Conservation (phyloP, 2,113 vertebrate genomes). For the Struthidea cinerea region DNA sequence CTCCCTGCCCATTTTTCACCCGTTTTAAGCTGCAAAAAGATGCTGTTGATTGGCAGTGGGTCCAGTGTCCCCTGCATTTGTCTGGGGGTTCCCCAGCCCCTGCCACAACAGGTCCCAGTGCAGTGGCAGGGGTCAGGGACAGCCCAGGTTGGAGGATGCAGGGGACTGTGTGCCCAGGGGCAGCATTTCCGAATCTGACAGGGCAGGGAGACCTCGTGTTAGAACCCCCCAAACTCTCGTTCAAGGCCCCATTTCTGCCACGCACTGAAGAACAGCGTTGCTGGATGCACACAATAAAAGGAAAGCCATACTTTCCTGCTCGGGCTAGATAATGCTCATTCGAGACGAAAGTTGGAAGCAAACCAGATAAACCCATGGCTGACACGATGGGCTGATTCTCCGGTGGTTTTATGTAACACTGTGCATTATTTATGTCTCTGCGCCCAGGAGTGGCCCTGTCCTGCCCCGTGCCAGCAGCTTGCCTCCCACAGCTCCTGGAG, state of each 20-base stretch:
- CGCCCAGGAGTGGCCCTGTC: not conserved
- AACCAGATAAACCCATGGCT: not conserved
- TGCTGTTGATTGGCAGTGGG: not conserved
- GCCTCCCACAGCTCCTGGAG: not conserved
- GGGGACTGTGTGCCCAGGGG: not conserved
- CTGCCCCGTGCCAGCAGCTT: not conserved
- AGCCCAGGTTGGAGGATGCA: fast-evolving
- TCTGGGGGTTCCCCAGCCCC: not conserved
- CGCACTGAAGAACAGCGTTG: not conserved
- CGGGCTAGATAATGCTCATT: not conserved
- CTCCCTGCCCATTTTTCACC: not conserved
- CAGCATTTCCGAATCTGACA: not conserved
- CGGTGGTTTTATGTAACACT: not conserved
- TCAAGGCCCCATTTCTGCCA: not conserved
- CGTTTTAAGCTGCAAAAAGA: not conserved
- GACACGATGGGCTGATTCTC: not conserved
- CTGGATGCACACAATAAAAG: slow-evolving; percentile 41
- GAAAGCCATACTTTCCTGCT: slow-evolving; percentile 34
- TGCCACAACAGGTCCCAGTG: fast-evolving
- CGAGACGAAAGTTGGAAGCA: slow-evolving; percentile 28
- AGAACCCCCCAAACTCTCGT: not conserved
- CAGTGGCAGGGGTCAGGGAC: not conserved
- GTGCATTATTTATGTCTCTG: not conserved
- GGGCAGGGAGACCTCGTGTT: not conserved
- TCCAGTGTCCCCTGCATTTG: not conserved